A percentile compares a stretch with the other conserved stretches of the same genome.
Evolutionary conservation across 35 echinoderm and acorn worm genomes (phyloP).

Genomic region (Diadema setosum): DNA sequence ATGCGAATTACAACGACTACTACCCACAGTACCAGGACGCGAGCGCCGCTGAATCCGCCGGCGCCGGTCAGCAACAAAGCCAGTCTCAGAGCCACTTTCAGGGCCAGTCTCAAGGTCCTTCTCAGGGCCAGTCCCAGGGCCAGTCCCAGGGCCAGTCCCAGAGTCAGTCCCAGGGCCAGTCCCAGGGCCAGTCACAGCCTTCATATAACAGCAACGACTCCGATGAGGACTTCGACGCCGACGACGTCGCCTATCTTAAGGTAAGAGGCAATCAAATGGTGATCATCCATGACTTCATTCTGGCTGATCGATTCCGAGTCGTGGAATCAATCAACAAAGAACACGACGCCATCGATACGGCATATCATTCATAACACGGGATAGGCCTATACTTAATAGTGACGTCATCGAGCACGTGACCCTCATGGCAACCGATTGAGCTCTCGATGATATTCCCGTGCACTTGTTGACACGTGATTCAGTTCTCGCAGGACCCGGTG

Average conservation of each 20-base stretch:
- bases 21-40: not conserved
- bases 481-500: too few species aligned
- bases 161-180: not conserved
- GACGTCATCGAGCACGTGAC: not conserved
- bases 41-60: not conserved
- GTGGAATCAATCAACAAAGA: not conserved
- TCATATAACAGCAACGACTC: not conserved
- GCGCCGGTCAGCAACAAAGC: too few species aligned
- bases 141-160: too few species aligned
- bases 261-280: not conserved
- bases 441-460: not conserved
- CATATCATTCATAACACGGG: not conserved
- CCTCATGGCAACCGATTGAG: not conserved
- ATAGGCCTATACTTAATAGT: not conserved
- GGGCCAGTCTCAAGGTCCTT: too few species aligned
- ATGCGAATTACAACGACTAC: not conserved
- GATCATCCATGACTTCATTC: not conserved
- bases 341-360: not conserved
- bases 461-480: too few species aligned
- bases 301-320: not conserved
- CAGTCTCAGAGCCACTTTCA: too few species aligned
- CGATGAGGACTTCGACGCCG: not conserved
- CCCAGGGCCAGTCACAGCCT: not conserved
- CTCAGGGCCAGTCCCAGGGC: too few species aligned
- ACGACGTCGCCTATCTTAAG: not conserved